Conservation (phyloP, 2,797 vertebrate species). For the Pseudocheirus occidentalis region DNA sequence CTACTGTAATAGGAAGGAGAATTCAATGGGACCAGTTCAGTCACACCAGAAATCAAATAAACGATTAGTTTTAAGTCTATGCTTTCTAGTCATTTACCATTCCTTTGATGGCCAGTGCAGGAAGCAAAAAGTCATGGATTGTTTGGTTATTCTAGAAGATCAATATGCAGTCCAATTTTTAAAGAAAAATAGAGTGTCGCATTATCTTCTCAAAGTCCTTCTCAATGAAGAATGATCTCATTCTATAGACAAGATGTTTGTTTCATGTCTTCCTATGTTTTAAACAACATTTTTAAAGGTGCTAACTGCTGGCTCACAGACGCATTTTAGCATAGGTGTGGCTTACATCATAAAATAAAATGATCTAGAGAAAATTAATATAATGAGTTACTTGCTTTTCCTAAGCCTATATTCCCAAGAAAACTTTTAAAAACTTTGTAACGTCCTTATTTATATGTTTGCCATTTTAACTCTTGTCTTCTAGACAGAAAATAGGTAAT, state of each 20-base stretch:
- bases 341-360: conserved; percentile 23
- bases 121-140: not conserved
- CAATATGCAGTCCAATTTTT: conserved; percentile 13
- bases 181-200: conserved; percentile 6
- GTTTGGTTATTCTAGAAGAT: not conserved
- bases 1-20: not conserved
- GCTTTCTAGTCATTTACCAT: not conserved
- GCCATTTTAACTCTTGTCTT: not conserved
- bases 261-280: not conserved
- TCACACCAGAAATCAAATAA: not conserved
- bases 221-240: not conserved
- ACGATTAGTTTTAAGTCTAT: no score
- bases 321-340: not conserved
- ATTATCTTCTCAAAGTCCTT: not conserved
- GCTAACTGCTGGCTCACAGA: not conserved
- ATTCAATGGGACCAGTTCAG: not conserved
- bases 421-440: conserved; percentile 26
- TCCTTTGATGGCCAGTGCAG: not conserved
- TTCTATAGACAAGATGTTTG: not conserved
- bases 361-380: conserved; percentile 32
- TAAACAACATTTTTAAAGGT: not conserved
- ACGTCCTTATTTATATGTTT: conserved; percentile 38
- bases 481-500: not conserved
- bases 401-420: conserved; percentile 22
- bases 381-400: conserved; percentile 15